These are phyloP conservation scores for Siniperca knerii DNA, from an alignment of 2,113 vertebrate species.

Conservation along the genomic window DNA sequence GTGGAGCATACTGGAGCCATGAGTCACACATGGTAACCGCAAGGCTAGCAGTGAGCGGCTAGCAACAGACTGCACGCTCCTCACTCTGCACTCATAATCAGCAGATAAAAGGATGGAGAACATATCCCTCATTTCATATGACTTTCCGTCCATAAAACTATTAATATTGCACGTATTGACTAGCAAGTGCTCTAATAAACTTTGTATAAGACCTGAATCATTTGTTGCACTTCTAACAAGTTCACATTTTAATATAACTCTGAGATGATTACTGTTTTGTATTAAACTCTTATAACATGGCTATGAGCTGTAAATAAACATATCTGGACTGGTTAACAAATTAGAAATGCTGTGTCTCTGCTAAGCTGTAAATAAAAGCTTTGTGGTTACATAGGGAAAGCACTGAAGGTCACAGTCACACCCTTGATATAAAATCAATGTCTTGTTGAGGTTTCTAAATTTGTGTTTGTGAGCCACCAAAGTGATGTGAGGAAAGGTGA, in stretches of 20 bases:
- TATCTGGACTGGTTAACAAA: background rate
- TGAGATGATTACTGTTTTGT: background rate
- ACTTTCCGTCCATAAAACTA: background rate
- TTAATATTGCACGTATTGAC: background rate
- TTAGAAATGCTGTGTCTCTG: background rate
- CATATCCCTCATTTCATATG: constrained; percentile 3
- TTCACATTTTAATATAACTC: background rate
- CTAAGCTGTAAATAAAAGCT: background rate
- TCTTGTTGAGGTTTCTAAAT: constrained; percentile 65
- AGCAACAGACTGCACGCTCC: constrained; percentile 43
- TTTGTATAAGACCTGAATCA: background rate
- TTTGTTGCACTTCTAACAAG: background rate
- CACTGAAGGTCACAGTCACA: constrained; percentile 48
- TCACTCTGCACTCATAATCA: background rate
- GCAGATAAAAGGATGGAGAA: background rate
- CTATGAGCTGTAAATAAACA: background rate
- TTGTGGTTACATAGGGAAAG: background rate
- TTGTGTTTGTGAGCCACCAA: constrained; percentile 39
- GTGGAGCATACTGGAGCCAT: constrained; percentile 73
- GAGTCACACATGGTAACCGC: constrained; percentile 74
- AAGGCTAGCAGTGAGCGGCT: constrained; percentile 34
- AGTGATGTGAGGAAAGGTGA: constrained; percentile 49
- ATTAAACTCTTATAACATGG: background rate
- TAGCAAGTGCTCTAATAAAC: background rate
- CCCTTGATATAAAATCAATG: constrained; percentile 58